Evolutionary conservation across 2,113 vertebrate genomes (phyloP).

Genomic region (Ammodramus savannarum): DNA sequence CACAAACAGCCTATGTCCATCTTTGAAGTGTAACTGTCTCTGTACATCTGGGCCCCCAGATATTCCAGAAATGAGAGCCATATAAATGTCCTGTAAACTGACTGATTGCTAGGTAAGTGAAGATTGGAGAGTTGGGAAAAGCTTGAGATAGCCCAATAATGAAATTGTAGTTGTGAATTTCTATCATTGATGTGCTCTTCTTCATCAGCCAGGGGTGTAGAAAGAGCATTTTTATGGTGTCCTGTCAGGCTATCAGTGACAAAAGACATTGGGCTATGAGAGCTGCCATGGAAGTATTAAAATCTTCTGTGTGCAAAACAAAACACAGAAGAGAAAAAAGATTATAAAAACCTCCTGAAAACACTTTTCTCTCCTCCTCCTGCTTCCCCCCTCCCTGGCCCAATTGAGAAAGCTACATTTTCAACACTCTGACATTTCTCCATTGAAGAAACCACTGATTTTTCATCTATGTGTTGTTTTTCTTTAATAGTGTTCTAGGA

Average conservation of each 20-base stretch:
- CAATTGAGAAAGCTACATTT: not conserved
- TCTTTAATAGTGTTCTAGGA: not conserved
- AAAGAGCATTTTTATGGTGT: not conserved
- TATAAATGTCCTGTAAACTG: not conserved
- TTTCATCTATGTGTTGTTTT: not conserved
- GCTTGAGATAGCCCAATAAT: not conserved
- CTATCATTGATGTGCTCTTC: not conserved
- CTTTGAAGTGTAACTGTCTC: not conserved
- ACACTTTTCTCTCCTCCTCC: not conserved
- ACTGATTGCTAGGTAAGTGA: not conserved
- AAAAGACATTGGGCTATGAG: not conserved
- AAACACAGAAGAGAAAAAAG: not conserved
- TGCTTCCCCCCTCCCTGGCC: accelerated
- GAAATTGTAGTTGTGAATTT: not conserved
- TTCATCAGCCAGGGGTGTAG: not conserved
- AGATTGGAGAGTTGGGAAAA: not conserved
- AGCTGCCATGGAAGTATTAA: not conserved
- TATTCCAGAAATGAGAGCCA: not conserved
- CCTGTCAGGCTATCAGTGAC: not conserved
- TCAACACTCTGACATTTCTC: not conserved
- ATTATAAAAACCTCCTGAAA: not conserved
- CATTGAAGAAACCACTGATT: not conserved
- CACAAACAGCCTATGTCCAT: not conserved
- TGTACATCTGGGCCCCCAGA: not conserved
- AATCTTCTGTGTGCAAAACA: not conserved